Conservation (phyloP, 2,113 vertebrate genomes). For the Rutilus rutilus region DNA sequence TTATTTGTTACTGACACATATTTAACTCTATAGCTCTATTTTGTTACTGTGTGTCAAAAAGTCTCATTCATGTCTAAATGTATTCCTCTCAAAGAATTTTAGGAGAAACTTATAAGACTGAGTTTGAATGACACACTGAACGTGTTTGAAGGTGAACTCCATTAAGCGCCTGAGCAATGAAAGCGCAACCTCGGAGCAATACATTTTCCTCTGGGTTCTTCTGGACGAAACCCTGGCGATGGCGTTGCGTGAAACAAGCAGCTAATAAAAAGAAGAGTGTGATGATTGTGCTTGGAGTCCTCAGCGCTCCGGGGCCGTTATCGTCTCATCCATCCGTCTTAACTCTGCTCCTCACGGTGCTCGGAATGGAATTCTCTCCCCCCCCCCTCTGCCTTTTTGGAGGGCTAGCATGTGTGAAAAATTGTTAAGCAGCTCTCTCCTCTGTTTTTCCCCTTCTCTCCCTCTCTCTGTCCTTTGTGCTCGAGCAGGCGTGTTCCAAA, state of each 20-base stretch:
- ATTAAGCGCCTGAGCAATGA: background rate
- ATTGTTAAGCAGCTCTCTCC: conserved; percentile 35
- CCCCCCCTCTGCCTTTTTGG: conserved; percentile 14
- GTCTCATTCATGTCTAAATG: background rate
- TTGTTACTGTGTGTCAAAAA: background rate
- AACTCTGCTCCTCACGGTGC: conserved; percentile 43
- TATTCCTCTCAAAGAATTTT: background rate
- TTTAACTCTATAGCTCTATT: no score
- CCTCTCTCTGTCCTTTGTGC: conserved; percentile 66
- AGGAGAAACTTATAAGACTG: conserved; percentile 1
- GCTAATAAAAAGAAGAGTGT: conserved; percentile 48
- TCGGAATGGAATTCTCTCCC: conserved; percentile 17
- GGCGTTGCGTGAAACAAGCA: conserved; percentile 47
- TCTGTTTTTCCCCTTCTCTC: conserved; percentile 4
- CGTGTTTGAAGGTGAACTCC: background rate
- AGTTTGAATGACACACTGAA: background rate
- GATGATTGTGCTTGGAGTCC: conserved; percentile 53
- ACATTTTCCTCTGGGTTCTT: conserved; percentile 46
- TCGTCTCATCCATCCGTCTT: conserved; percentile 18
- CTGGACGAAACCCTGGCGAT: conserved; percentile 15
- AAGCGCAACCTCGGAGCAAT: background rate
- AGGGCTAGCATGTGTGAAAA: conserved; percentile 21
- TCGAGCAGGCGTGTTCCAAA: conserved; percentile 72
- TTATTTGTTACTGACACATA: no score
- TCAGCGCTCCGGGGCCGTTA: conserved; percentile 47